Evolutionary conservation across 2,888 invertebrate species (phyloP).

Genomic region (Halictus quadricinctus): DNA sequence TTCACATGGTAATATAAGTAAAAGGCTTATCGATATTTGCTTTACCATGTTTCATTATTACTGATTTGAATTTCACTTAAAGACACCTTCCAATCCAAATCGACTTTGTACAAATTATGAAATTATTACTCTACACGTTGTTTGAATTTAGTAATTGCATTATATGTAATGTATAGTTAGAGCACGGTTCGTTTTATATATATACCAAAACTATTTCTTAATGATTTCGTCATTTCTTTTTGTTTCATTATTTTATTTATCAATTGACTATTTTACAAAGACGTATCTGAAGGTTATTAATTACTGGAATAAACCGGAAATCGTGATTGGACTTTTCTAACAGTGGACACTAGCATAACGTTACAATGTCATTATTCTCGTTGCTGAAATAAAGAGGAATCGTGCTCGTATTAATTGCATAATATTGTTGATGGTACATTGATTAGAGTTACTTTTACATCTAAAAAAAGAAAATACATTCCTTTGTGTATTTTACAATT

Average conservation of each 20-base stretch:
- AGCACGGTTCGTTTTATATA: conserved; percentile 63
- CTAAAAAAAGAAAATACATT: conserved; percentile 65
- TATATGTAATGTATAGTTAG: conserved; percentile 62
- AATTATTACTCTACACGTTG: conserved; percentile 56
- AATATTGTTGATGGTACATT: conserved; percentile 49
- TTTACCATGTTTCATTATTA: conserved; percentile 75
- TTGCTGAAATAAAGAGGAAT: conserved; percentile 54
- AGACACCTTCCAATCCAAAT: conserved; percentile 71
- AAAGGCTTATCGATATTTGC: conserved; percentile 71
- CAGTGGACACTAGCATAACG: conserved; percentile 32
- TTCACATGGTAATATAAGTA: conserved; percentile 77
- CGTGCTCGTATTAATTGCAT: conserved; percentile 60
- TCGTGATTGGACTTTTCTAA: conserved; percentile 21
- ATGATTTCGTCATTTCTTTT: conserved; percentile 24
- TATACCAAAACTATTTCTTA: conserved; percentile 38
- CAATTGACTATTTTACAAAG: conserved; percentile 23
- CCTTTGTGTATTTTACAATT: conserved; percentile 66
- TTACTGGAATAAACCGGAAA: conserved; percentile 27
- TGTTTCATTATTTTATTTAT: conserved; percentile 30
- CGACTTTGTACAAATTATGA: conserved; percentile 59
- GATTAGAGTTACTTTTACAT: conserved; percentile 56
- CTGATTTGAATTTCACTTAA: conserved; percentile 69
- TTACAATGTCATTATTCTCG: conserved; percentile 31
- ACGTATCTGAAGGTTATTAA: conserved; percentile 8
- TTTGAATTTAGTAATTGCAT: conserved; percentile 59